A percentile compares a stretch with the other conserved stretches of the same genome.
Evolutionary conservation across 2,113 vertebrate species (phyloP).

Genomic region (Pseudorhombus dupliciocellatus): DNA sequence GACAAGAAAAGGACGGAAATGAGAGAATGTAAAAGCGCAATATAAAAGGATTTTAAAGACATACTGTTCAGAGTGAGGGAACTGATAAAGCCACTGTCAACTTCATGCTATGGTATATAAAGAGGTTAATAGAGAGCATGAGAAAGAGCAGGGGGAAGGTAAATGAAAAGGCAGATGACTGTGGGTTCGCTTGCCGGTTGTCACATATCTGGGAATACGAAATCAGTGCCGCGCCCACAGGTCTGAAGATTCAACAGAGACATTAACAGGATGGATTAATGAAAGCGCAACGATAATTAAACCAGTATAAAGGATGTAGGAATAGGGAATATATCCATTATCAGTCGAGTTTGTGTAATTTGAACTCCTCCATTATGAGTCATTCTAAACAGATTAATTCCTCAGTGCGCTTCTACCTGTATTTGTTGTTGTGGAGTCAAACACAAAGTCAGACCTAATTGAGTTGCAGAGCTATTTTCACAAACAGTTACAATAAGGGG

Average conservation of each 20-base stretch:
- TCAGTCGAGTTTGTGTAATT: not conserved
- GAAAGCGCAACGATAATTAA: not conserved
- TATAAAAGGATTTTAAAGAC: constrained; percentile 54
- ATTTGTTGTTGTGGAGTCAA: constrained; percentile 48
- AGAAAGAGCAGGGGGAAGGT: constrained; percentile 34
- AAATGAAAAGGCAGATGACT: constrained; percentile 43
- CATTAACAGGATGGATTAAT: not conserved
- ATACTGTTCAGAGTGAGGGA: constrained; percentile 30
- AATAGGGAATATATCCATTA: not conserved
- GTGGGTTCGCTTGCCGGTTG: constrained; percentile 21
- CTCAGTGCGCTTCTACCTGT: constrained; percentile 32
- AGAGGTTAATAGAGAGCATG: constrained; percentile 64
- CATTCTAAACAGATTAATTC: constrained; percentile 21
- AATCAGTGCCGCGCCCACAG: not conserved
- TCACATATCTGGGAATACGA: not conserved
- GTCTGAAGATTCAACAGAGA: not conserved
- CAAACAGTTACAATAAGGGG: constrained; percentile 64
- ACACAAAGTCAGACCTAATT: constrained; percentile 77
- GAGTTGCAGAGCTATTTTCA: constrained; percentile 71
- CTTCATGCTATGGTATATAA: constrained; percentile 35
- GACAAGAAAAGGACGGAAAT: constrained; percentile 55
- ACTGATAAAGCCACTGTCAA: constrained; percentile 57
- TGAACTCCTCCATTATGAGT: constrained; percentile 3
- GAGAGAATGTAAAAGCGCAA: constrained; percentile 28
- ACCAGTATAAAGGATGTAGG: not conserved